phyloP scores from a whole-genome alignment of 2,113 vertebrate species.

The Proterorhinus semilunaris region DNA sequence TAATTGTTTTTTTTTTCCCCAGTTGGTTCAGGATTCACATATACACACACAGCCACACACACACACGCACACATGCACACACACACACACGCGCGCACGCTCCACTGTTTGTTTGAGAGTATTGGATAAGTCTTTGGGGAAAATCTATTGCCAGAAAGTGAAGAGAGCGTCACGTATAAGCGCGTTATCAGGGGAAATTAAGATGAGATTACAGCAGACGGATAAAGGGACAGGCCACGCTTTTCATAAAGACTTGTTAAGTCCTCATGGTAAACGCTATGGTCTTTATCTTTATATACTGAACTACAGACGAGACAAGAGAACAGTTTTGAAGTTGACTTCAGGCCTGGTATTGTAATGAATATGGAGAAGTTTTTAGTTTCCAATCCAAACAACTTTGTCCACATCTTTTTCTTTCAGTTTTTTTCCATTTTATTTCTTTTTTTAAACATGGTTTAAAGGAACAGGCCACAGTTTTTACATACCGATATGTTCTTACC shows the following conservation, averaged over 20 bases:
- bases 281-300: not conserved
- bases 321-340: not conserved
- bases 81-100: not conserved
- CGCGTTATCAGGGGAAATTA: conserved; percentile 31
- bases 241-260: not conserved
- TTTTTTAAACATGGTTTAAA: no score
- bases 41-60: no score
- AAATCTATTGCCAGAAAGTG: not conserved
- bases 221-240: not conserved
- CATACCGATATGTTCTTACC: no score
- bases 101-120: not conserved
- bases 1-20: not conserved
- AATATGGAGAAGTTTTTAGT: not conserved
- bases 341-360: not conserved
- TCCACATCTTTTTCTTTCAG: no score
- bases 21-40: not conserved
- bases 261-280: not conserved
- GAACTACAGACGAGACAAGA: not conserved
- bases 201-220: not conserved
- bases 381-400: not conserved
- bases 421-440: no score
- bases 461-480: no score
- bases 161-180: not conserved
- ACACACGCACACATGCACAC: not conserved
- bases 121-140: not conserved